Evolutionary conservation across 1,140 invertebrate species (phyloP).

Genomic region (Pectinophora gossypiella): DNA sequence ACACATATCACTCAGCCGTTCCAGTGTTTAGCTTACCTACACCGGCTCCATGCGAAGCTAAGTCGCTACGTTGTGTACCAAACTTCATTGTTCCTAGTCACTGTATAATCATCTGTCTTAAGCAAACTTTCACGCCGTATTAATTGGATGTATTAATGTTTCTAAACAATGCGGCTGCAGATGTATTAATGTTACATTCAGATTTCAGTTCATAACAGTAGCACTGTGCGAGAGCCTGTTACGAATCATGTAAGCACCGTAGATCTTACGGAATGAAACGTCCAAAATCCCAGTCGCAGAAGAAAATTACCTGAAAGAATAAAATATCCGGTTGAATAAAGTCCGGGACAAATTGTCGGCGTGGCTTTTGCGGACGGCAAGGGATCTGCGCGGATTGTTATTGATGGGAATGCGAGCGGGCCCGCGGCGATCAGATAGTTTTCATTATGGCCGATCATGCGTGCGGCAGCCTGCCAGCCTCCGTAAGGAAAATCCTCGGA

Average conservation of each 20-base stretch:
- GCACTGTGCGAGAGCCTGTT: neutral
- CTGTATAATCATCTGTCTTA: neutral
- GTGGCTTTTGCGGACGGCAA: constrained; percentile 35
- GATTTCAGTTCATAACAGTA: too few relatives aligned
- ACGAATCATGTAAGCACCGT: neutral
- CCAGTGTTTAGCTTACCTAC: neutral
- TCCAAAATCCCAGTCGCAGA: constrained; percentile 18
- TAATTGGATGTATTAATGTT: neutral
- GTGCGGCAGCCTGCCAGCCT: constrained; percentile 26
- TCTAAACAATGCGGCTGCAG: too few relatives aligned
- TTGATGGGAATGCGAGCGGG: constrained; percentile 39
- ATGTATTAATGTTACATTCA: too few relatives aligned
- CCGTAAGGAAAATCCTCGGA: constrained; percentile 45
- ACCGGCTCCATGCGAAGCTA: too few relatives aligned
- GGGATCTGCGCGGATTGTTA: constrained; percentile 51
- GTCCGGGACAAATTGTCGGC: constrained; percentile 46
- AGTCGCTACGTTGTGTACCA: neutral
- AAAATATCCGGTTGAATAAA: constrained; percentile 38
- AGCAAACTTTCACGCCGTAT: neutral
- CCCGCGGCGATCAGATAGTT: constrained; percentile 35
- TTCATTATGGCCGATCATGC: constrained; percentile 54
- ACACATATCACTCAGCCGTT: neutral
- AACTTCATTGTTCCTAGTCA: neutral
- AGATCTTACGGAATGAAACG: constrained; percentile 7
- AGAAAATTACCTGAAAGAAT: constrained; percentile 22